Conservation (phyloP, 2,113 vertebrate species). For the Siniperca knerii region DNA sequence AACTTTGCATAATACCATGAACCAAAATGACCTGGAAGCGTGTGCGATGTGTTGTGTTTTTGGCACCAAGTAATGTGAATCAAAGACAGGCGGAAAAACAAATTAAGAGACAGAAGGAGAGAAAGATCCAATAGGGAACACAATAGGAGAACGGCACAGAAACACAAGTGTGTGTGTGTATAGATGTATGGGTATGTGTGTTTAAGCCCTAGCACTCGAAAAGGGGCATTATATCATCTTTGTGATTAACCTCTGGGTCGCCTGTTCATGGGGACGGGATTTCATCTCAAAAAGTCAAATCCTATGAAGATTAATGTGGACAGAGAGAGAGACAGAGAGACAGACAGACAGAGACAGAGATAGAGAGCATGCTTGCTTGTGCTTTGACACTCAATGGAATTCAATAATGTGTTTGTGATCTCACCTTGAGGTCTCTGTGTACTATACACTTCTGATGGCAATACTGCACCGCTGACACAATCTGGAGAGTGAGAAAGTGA, state of each 20-base stretch:
- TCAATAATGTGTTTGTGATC: constrained; percentile 45
- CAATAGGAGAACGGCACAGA: not conserved
- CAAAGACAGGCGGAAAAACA: not conserved
- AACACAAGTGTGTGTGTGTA: not conserved
- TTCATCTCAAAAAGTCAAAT: constrained; percentile 50
- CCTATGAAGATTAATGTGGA: constrained; percentile 41
- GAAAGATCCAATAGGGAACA: not conserved
- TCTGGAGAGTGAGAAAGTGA: constrained; percentile 79
- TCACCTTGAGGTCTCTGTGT: constrained; percentile 94
- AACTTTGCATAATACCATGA: constrained; percentile 51
- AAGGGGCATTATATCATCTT: constrained; percentile 35
- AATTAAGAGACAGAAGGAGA: not conserved
- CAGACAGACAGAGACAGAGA: not conserved
- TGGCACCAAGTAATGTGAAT: not conserved
- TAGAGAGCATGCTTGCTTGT: not conserved
- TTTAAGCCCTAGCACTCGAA: not conserved
- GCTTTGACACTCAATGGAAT: constrained; percentile 27
- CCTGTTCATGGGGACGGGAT: constrained; percentile 10
- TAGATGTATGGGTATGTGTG: not conserved
- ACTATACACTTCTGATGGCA: constrained; percentile 96
- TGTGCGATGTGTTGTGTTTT: not conserved
- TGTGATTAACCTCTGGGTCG: constrained; percentile 42
- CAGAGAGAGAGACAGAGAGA: not conserved
- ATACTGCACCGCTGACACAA: constrained; percentile 96
- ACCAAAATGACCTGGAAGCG: constrained; percentile 39